Conservation (phyloP, 2,113 vertebrate genomes). For the Grallaria varia region DNA sequence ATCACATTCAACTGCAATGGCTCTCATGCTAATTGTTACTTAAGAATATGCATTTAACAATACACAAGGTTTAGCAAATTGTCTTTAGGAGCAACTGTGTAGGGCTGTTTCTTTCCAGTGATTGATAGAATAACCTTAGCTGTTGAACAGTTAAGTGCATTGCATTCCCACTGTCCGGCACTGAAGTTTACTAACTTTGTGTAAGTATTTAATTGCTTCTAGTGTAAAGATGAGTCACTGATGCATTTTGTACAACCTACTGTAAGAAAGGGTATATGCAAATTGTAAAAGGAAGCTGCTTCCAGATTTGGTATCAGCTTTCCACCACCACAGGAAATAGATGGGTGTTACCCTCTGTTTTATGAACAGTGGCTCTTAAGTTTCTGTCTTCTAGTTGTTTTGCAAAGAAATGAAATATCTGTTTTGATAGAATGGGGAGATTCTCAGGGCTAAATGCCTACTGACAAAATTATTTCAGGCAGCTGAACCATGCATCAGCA, state of each 20-base stretch:
- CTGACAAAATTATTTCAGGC: neutral
- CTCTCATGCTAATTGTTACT: neutral
- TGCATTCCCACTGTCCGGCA: neutral
- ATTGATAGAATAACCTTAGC: neutral
- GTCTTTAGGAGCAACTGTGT: neutral
- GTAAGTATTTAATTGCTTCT: neutral
- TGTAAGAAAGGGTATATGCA: neutral
- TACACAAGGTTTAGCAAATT: neutral
- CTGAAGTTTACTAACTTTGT: neutral
- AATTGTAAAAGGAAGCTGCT: constrained; percentile 18
- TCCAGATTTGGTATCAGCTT: constrained; percentile 13
- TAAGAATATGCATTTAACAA: neutral
- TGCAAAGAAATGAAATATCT: neutral
- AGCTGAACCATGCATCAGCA: neutral
- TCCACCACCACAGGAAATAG: constrained; percentile 56
- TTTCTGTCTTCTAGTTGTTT: constrained; percentile 35
- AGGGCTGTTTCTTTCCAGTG: neutral
- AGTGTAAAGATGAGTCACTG: neutral
- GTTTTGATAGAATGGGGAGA: neutral
- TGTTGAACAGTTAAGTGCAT: neutral
- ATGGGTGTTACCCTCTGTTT: constrained; percentile 51
- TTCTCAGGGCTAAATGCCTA: neutral
- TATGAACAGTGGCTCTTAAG: constrained; percentile 5
- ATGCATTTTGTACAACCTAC: neutral
- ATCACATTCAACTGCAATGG: neutral